Evolutionary conservation across 2,797 vertebrate species (phyloP).

Genomic region (Lutjanus campechanus): DNA sequence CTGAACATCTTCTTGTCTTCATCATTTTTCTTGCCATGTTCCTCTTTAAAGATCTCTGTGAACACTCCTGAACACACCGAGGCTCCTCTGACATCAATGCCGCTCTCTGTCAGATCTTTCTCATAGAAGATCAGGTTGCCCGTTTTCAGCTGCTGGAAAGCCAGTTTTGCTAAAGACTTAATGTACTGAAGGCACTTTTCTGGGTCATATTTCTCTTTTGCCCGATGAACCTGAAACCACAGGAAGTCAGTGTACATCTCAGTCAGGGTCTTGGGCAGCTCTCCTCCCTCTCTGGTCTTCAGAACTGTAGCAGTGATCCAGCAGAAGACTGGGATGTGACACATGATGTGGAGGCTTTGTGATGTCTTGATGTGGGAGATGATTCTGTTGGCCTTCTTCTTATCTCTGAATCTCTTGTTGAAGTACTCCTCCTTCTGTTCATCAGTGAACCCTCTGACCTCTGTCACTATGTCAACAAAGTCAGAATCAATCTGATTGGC

Average conservation of each 20-base stretch:
- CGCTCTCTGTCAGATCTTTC: neutral
- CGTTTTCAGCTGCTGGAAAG: constrained; percentile 43
- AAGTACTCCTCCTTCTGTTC: constrained; percentile 34
- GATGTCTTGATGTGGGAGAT: constrained; percentile 37
- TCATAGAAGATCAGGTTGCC: constrained; percentile 28
- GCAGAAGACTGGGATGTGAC: constrained; percentile 59
- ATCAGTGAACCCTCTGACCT: constrained; percentile 42
- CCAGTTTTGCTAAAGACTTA: constrained; percentile 40
- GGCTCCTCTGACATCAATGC: neutral
- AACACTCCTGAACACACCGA: constrained; percentile 39
- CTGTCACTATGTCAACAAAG: constrained; percentile 4
- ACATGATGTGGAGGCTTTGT: constrained; percentile 45
- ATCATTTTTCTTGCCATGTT: constrained; percentile 8
- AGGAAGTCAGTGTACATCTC: constrained; percentile 50
- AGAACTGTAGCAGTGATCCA: too few species aligned
- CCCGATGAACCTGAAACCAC: constrained; percentile 18
- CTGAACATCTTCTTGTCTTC: constrained; percentile 29
- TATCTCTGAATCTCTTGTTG: constrained; percentile 21
- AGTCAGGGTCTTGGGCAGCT: constrained; percentile 55
- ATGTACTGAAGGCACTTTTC: constrained; percentile 14
- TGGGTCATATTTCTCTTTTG: constrained; percentile 29
- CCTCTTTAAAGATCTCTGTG: constrained; percentile 52
- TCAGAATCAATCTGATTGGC: constrained; percentile 30
- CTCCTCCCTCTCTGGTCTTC: neutral
- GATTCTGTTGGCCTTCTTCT: constrained; percentile 18